phyloP scores from a whole-genome alignment of 2,113 vertebrate genomes.

The Eulemur rufifrons region DNA sequence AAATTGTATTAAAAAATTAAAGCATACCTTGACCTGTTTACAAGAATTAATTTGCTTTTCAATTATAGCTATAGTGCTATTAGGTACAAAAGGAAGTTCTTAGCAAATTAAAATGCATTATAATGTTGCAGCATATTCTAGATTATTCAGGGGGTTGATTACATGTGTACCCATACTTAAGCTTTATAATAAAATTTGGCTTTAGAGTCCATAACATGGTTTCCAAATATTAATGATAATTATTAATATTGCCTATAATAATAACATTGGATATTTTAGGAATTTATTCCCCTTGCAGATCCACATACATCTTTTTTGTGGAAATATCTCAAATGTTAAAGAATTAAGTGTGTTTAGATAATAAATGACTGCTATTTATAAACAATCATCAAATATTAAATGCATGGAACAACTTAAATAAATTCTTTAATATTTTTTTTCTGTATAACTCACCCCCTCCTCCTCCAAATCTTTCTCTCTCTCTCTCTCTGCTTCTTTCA shows the following conservation, averaged over 20 bases:
- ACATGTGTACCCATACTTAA: neutral
- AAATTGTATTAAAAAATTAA: neutral
- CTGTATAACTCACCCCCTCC: neutral
- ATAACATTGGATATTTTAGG: neutral
- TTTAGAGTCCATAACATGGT: neutral
- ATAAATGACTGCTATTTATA: neutral
- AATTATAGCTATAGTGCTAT: neutral
- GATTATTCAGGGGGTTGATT: neutral
- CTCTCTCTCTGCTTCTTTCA: neutral
- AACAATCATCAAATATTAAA: neutral
- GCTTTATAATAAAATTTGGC: neutral
- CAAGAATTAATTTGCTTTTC: constrained; percentile 4
- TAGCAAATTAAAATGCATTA: constrained; percentile 33
- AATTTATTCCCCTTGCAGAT: neutral
- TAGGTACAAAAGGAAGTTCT: neutral
- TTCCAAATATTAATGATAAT: neutral
- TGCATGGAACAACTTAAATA: neutral
- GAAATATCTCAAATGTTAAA: neutral
- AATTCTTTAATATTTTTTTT: neutral
- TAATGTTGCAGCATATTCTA: neutral
- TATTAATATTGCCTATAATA: neutral
- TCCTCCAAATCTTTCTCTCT: neutral
- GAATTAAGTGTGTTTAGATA: neutral
- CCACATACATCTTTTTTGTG: neutral
- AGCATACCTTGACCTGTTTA: neutral